Conservation (phyloP, 2,888 invertebrate species). For the Mesoligia furuncula region DNA sequence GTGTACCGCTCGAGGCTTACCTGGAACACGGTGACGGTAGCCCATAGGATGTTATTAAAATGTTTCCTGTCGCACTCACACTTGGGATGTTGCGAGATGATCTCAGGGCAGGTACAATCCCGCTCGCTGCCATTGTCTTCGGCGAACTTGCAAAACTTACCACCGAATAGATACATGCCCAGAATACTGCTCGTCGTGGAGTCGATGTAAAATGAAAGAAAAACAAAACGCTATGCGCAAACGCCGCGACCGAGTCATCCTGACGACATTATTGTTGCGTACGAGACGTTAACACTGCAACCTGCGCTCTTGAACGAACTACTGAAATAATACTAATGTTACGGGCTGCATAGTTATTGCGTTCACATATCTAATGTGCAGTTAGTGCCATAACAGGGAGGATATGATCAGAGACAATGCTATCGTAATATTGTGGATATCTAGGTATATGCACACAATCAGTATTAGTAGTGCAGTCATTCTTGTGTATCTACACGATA, state of each 20-base stretch:
- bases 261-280: constrained; percentile 79
- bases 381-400: constrained; percentile 63
- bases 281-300: constrained; percentile 87
- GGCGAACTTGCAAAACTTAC: constrained; percentile 99
- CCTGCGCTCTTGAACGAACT: constrained; percentile 63
- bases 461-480: constrained; percentile 65
- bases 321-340: constrained; percentile 75
- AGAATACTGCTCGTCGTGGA: constrained; percentile 95
- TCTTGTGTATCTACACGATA: constrained; percentile 63
- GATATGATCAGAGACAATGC: constrained; percentile 35
- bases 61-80: constrained; percentile 99
- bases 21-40: constrained; percentile 99
- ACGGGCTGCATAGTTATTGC: constrained; percentile 65
- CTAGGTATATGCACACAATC: constrained; percentile 60
- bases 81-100: constrained; percentile 96
- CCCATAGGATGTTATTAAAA: constrained; percentile 99
- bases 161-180: constrained; percentile 99
- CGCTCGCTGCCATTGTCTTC: constrained; percentile 95
- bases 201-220: constrained; percentile 90
- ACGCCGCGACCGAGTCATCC: constrained; percentile 85
- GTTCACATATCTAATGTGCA: constrained; percentile 62
- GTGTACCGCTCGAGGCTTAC: constrained; percentile 92
- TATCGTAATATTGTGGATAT: constrained; percentile 48
- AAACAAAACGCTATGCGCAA: constrained; percentile 89
- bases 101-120: constrained; percentile 98